A percentile compares a stretch with the other conserved stretches of the same genome.
Evolutionary conservation across 2,113 vertebrate genomes (phyloP).

Genomic region (Alaudala cheleensis): DNA sequence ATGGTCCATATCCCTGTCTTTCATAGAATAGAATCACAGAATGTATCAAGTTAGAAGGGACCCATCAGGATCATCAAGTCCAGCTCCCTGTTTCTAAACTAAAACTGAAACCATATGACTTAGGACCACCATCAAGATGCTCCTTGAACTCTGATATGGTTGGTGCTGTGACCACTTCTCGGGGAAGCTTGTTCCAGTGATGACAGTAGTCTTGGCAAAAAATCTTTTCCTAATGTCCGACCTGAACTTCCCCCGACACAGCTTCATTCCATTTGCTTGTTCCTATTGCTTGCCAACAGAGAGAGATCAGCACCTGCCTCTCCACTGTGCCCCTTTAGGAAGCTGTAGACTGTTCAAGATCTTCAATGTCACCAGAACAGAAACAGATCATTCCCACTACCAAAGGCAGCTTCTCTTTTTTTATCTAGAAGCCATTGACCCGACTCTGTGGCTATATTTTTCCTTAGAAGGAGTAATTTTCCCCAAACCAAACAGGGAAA

Average conservation of each 20-base stretch:
- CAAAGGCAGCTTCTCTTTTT: background rate
- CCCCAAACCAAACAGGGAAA: background rate
- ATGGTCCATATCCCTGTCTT: background rate
- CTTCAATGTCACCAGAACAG: background rate
- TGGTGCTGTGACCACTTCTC: background rate
- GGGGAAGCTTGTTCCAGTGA: background rate
- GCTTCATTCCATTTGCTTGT: background rate
- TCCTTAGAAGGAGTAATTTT: background rate
- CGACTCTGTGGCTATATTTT: background rate
- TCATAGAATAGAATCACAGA: background rate
- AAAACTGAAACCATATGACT: background rate
- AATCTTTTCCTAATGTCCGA: background rate
- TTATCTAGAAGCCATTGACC: background rate
- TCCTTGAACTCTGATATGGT: background rate
- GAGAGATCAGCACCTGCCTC: background rate
- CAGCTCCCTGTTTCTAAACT: background rate
- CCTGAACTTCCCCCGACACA: background rate
- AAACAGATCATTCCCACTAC: background rate
- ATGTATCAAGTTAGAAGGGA: background rate
- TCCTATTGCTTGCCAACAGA: background rate
- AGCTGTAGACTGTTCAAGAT: background rate
- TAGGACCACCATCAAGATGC: accelerated
- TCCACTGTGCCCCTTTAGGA: background rate
- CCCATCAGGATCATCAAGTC: background rate
- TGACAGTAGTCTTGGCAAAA: background rate